Conservation (phyloP, 2,797 vertebrate genomes). For the Thaleichthys pacificus region DNA sequence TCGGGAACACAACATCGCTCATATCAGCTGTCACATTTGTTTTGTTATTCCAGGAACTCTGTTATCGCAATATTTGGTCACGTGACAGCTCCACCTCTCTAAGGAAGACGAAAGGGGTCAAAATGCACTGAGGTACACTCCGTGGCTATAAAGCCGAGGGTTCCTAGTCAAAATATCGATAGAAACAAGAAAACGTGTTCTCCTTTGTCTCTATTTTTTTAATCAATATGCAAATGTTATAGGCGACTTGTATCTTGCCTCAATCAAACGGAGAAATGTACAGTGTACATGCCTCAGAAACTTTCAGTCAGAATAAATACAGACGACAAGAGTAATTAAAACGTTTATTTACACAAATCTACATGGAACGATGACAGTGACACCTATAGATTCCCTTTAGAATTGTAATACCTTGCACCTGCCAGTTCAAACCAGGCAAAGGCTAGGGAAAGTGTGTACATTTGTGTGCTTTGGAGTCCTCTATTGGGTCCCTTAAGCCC, state of each 20-base stretch:
- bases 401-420: background rate
- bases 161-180: too few species aligned
- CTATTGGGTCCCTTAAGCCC: background rate
- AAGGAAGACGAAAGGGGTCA: conserved; percentile 52
- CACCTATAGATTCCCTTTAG: conserved; percentile 39
- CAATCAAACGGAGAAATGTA: too few species aligned
- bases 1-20: background rate
- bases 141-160: background rate
- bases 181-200: too few species aligned
- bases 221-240: too few species aligned
- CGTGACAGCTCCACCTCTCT: conserved; percentile 61
- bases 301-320: background rate
- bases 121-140: background rate
- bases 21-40: conserved; percentile 55
- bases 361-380: background rate
- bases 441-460: background rate
- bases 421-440: background rate
- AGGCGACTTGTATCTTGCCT: too few species aligned
- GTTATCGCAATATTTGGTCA: conserved; percentile 50
- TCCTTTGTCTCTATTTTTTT: too few species aligned
- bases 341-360: conserved; percentile 44
- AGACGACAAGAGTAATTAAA: background rate
- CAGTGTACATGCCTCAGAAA: background rate
- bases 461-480: too few species aligned
- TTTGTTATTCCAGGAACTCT: conserved; percentile 69